Conservation (phyloP, 2,888 invertebrate species). For the Torymus tubicola region DNA sequence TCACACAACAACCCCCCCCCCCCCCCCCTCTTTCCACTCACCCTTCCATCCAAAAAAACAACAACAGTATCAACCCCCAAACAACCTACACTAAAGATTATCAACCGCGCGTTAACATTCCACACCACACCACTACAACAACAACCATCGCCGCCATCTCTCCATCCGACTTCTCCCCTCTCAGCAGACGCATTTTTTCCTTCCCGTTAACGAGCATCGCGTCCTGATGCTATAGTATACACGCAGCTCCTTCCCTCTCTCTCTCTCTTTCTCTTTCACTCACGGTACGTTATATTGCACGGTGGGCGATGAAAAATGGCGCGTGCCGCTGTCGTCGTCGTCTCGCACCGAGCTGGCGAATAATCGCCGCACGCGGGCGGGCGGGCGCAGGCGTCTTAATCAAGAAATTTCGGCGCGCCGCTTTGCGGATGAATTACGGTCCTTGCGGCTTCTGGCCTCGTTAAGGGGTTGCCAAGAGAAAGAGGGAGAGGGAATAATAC, state of each 20-base stretch:
- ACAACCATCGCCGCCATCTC: constrained; percentile 1
- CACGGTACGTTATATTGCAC: constrained; percentile 44
- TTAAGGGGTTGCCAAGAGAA: constrained; percentile 63
- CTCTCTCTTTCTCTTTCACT: too few species aligned
- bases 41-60: too few species aligned
- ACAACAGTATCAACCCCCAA: too few species aligned
- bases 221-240: too few species aligned
- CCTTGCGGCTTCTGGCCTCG: constrained; percentile 59
- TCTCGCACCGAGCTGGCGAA: constrained; percentile 14
- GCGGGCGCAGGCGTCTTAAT: constrained; percentile 67
- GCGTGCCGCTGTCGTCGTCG: background rate
- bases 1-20: too few species aligned
- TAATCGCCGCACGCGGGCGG: constrained; percentile 64
- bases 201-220: background rate
- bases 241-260: too few species aligned
- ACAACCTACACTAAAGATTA: background rate
- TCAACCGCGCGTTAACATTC: constrained; percentile 39
- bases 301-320: constrained; percentile 46
- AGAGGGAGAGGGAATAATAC: constrained; percentile 65
- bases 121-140: background rate
- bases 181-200: background rate
- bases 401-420: constrained; percentile 71
- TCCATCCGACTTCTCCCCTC: too few species aligned
- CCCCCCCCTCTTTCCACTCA: too few species aligned
- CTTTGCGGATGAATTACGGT: constrained; percentile 68